phyloP scores from a whole-genome alignment of 2,113 vertebrate genomes.

The Elachura formosa region DNA sequence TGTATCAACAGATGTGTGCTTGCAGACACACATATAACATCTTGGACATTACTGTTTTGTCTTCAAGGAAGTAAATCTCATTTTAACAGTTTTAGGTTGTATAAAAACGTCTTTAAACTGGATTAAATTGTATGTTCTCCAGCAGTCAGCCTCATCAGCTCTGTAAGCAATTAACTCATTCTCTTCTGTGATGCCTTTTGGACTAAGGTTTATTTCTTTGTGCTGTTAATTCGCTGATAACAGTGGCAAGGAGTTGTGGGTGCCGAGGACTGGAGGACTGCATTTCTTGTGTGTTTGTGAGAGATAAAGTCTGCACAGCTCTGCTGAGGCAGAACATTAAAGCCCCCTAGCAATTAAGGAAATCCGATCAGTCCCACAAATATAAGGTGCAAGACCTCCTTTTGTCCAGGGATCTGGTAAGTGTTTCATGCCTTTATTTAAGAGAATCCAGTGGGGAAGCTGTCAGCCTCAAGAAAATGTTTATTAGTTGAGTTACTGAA shows the following conservation, averaged over 20 bases:
- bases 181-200: background rate
- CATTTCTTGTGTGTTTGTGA: background rate
- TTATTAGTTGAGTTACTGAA: background rate
- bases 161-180: constrained; percentile 17
- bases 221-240: constrained; percentile 27
- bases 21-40: background rate
- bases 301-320: background rate
- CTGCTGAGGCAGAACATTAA: background rate
- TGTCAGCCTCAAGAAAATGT: background rate
- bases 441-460: background rate
- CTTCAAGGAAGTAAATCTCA: background rate
- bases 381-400: constrained; percentile 32
- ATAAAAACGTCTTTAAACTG: background rate
- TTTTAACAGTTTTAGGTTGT: background rate
- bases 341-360: background rate
- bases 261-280: background rate
- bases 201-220: background rate
- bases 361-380: constrained; percentile 32
- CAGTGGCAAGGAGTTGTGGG: background rate
- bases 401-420: background rate
- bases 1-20: constrained; percentile 7
- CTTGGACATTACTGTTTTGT: background rate
- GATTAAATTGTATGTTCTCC: background rate
- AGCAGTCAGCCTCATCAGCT: background rate
- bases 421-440: background rate